Percentiles rank a stretch among this genome's conserved stretches.
These are phyloP conservation scores for Eilema caniola DNA, from an alignment of 2,888 invertebrate species.

Conservation along the genomic window DNA sequence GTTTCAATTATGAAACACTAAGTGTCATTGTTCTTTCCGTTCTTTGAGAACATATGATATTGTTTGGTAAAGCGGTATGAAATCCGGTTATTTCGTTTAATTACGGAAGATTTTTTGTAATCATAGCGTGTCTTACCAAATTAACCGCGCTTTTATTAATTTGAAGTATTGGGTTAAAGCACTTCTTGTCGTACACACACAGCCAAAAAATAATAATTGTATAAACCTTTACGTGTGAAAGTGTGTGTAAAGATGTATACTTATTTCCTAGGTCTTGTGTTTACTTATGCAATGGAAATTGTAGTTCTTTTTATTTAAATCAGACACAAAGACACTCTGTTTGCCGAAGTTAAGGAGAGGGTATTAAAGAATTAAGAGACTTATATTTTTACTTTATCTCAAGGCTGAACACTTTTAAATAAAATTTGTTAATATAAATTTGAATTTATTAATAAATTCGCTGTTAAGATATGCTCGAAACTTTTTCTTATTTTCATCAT, in stretches of 20 bases:
- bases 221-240: too few species aligned
- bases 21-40: background rate
- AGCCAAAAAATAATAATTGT: too few species aligned
- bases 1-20: background rate
- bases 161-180: background rate
- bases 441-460: conserved; percentile 8
- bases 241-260: too few species aligned
- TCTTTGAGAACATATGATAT: conserved; percentile 4
- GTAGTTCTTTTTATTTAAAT: background rate
- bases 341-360: background rate
- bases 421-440: background rate
- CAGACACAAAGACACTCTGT: background rate
- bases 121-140: background rate
- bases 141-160: background rate
- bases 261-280: too few species aligned
- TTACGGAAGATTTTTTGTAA: background rate
- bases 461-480: background rate
- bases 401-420: background rate
- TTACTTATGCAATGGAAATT: background rate
- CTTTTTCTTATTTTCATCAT: background rate
- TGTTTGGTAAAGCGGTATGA: background rate
- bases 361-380: too few species aligned
- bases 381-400: background rate
- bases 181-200: background rate
- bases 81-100: background rate